A percentile compares a stretch with the other conserved stretches of the same genome.
Evolutionary conservation across 2,888 invertebrate species (phyloP).

Genomic region (Diaprepes abbreviatus): DNA sequence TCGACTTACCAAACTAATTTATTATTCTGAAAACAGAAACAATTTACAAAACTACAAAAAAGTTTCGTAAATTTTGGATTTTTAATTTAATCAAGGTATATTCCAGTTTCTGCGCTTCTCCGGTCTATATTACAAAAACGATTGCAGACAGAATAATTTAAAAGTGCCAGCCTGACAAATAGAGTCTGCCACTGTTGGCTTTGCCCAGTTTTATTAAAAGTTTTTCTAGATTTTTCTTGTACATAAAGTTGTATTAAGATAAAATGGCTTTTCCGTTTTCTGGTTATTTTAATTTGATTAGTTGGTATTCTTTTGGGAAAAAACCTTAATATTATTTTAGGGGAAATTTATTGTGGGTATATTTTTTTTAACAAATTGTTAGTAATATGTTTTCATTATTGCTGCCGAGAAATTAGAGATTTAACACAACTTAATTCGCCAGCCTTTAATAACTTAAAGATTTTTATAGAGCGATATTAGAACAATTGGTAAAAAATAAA

Average conservation of each 20-base stretch:
- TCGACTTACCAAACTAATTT: too few relatives aligned
- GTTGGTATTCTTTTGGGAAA: not conserved
- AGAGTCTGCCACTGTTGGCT: slow-evolving; percentile 35
- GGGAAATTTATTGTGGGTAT: not conserved
- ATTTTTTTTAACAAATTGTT: not conserved
- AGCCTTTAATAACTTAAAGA: too few relatives aligned
- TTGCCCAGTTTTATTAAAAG: slow-evolving; percentile 45
- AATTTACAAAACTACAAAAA: not conserved
- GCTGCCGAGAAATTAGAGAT: too few relatives aligned
- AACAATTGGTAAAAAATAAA: too few relatives aligned
- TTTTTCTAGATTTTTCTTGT: slow-evolving; percentile 38
- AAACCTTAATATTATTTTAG: not conserved
- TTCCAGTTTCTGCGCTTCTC: slow-evolving; percentile 10
- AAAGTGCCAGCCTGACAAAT: slow-evolving; percentile 41
- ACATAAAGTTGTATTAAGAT: slow-evolving; percentile 46
- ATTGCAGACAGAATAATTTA: slow-evolving; percentile 40
- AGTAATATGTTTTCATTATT: not conserved
- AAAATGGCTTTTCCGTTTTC: slow-evolving; percentile 25
- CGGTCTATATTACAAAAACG: slow-evolving; percentile 32
- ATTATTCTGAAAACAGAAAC: too few relatives aligned
- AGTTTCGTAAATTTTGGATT: not conserved
- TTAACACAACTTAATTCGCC: too few relatives aligned
- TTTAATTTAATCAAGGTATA: slow-evolving; percentile 31
- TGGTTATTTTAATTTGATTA: slow-evolving; percentile 35
- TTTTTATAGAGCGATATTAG: too few relatives aligned